Evolutionary conservation across 2,113 vertebrate genomes (phyloP).

Genomic region (Ophthalmolycus amberensis): DNA sequence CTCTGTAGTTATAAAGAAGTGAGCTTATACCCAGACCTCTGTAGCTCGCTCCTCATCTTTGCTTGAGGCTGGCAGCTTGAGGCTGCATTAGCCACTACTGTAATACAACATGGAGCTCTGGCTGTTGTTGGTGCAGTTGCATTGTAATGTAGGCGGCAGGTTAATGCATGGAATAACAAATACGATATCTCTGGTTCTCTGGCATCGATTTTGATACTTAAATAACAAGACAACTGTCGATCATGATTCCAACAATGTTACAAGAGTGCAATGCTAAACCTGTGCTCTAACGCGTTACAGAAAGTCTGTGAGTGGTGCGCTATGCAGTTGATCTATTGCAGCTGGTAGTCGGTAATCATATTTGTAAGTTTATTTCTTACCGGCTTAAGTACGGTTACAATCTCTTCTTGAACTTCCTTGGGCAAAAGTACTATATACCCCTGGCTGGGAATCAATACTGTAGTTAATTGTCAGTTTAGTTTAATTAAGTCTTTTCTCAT

Average conservation of each 20-base stretch:
- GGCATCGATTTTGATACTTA: background rate
- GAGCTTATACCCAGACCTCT: background rate
- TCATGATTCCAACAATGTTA: background rate
- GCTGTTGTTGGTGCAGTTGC: background rate
- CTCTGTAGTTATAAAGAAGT: background rate
- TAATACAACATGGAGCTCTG: background rate
- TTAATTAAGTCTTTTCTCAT: background rate
- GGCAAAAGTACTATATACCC: background rate
- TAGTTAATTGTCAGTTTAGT: background rate
- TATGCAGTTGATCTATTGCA: background rate
- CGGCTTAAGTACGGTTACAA: background rate
- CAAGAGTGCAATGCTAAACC: background rate
- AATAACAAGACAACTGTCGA: background rate
- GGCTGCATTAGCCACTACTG: background rate
- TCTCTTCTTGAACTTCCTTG: background rate
- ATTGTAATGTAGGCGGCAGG: background rate
- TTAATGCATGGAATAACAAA: background rate
- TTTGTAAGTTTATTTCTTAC: background rate
- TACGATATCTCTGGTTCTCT: background rate
- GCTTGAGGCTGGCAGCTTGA: background rate
- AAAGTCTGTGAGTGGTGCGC: background rate
- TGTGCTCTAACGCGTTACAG: background rate
- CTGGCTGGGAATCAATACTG: background rate
- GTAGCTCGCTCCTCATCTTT: background rate
- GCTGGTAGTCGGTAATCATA: background rate